phyloP scores from a whole-genome alignment of 1,140 invertebrate genomes.

The Lamellibrachia luymesi region DNA sequence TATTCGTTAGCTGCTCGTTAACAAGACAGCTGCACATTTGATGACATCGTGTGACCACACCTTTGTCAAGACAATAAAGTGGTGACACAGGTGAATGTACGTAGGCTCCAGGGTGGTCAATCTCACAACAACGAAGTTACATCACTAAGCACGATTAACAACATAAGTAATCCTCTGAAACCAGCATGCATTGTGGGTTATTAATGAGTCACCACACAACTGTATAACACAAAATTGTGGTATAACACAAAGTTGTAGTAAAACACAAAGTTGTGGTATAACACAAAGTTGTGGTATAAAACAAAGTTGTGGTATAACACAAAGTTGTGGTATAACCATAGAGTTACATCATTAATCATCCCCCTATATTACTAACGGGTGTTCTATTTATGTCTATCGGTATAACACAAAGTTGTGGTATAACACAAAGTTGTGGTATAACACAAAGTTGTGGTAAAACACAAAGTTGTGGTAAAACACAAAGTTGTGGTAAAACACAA shows the following conservation, averaged over 20 bases:
- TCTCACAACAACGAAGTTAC: neutral
- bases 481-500: neutral
- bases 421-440: too few relatives aligned
- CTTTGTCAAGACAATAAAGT: neutral
- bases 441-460: neutral
- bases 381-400: too few relatives aligned
- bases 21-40: neutral
- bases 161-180: neutral
- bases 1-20: neutral
- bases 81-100: neutral
- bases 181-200: neutral
- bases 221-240: neutral
- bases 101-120: neutral
- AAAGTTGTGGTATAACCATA: neutral
- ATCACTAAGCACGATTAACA: neutral
- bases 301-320: neutral
- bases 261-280: too few relatives aligned
- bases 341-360: too few relatives aligned
- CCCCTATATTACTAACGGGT: too few relatives aligned
- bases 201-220: neutral
- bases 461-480: neutral
- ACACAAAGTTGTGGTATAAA: too few relatives aligned
- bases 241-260: too few relatives aligned
- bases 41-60: neutral
- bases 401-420: too few relatives aligned